Evolutionary conservation across 2,113 vertebrate species (phyloP).

Genomic region (Peromyscus californicus): DNA sequence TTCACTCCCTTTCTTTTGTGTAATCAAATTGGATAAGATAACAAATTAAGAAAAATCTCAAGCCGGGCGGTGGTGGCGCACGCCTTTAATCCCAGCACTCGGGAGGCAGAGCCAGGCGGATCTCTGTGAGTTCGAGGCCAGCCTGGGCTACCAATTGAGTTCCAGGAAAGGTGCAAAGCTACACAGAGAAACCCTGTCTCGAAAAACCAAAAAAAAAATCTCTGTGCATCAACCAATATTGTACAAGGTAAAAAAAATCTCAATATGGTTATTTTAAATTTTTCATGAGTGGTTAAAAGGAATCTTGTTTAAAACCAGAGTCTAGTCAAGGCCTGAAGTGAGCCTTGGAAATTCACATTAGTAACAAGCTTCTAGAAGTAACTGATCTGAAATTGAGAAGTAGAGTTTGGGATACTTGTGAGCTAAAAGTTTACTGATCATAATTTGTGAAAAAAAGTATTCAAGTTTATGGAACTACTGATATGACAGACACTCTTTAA

Average conservation of each 20-base stretch:
- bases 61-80: too few relatives aligned
- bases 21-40: not conserved
- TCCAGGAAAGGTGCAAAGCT: too few relatives aligned
- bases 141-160: too few relatives aligned
- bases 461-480: not conserved
- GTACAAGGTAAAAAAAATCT: not conserved
- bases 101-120: too few relatives aligned
- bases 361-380: not conserved
- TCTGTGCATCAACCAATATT: not conserved
- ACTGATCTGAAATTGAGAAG: not conserved
- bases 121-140: too few relatives aligned
- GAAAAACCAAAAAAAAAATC: not conserved
- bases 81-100: too few relatives aligned
- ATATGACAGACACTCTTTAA: not conserved
- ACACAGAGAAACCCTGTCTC: too few relatives aligned
- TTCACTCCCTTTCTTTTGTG: not conserved
- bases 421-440: not conserved
- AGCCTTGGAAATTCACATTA: not conserved
- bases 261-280: not conserved
- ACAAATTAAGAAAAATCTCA: not conserved
- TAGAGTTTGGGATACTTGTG: not conserved
- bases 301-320: not conserved
- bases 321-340: not conserved
- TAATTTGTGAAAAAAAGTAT: not conserved
- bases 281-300: not conserved